Percentiles rank a stretch among this genome's conserved stretches.
These are phyloP conservation scores for Echeneis naucrates DNA, from an alignment of 2,797 vertebrate genomes.

Conservation along the genomic window DNA sequence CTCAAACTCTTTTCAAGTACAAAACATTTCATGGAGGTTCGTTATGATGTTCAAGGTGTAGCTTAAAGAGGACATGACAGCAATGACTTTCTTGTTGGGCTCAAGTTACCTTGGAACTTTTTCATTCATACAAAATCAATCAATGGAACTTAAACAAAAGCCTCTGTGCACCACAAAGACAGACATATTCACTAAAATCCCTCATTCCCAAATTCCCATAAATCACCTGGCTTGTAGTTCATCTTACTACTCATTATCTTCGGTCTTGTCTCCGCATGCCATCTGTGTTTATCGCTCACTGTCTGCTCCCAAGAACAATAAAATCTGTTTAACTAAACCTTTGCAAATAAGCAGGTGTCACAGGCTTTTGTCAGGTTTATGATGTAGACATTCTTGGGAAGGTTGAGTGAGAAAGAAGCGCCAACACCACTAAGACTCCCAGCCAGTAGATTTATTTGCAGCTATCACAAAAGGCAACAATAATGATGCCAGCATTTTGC, in stretches of 20 bases:
- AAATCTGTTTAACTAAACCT: constrained; percentile 49
- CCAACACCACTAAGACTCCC: not conserved
- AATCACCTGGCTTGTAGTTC: constrained; percentile 43
- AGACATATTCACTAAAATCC: constrained; percentile 9
- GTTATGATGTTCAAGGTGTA: not conserved
- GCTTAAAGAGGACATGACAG: not conserved
- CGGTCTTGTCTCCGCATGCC: constrained; percentile 59
- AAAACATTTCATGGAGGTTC: not conserved
- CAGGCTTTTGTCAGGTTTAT: constrained; percentile 59
- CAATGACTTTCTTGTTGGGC: not conserved
- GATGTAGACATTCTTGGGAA: constrained; percentile 58
- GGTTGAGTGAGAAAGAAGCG: not conserved
- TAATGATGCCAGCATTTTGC: not conserved
- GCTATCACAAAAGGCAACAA: not conserved
- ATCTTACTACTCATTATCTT: constrained; percentile 58
- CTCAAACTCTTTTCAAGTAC: not conserved
- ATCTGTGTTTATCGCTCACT: constrained; percentile 40
- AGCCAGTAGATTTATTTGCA: not conserved
- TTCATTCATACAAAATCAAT: constrained; percentile 7
- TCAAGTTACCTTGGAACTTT: not conserved
- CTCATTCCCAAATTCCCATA: constrained; percentile 40
- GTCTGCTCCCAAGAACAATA: constrained; percentile 67
- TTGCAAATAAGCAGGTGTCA: constrained; percentile 56
- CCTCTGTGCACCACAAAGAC: not conserved
- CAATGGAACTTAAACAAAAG: constrained; percentile 10